A percentile compares a stretch with the other conserved stretches of the same genome.
These are phyloP conservation scores for Cabera pusaria DNA, from an alignment of 2,888 invertebrate species.

Conservation along the genomic window DNA sequence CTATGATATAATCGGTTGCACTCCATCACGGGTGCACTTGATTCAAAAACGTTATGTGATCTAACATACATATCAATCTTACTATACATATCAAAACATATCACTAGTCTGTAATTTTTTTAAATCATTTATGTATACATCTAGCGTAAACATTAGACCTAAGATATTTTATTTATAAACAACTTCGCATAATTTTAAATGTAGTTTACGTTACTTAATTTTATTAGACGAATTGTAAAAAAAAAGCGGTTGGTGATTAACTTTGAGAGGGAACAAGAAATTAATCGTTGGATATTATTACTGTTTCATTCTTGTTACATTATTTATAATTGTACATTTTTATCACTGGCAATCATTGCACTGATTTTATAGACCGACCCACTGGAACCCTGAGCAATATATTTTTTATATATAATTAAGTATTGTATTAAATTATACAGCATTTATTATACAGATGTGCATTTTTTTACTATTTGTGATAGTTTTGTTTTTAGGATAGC, in stretches of 20 bases:
- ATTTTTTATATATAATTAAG: slow-evolving; percentile 80
- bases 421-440: slow-evolving; percentile 72
- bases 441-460: slow-evolving; percentile 71
- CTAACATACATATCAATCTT: slow-evolving; percentile 53
- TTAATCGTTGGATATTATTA: slow-evolving; percentile 34
- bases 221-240: slow-evolving; percentile 29
- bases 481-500: slow-evolving; percentile 64
- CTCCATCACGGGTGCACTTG: slow-evolving; percentile 16
- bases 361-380: slow-evolving; percentile 78
- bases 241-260: slow-evolving; percentile 24
- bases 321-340: slow-evolving; percentile 34
- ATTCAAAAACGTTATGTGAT: slow-evolving; percentile 61
- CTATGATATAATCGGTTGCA: slow-evolving; percentile 13
- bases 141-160: slow-evolving; percentile 57
- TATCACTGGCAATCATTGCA: slow-evolving; percentile 56
- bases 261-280: slow-evolving; percentile 36
- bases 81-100: slow-evolving; percentile 57
- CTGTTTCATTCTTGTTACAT: slow-evolving; percentile 28
- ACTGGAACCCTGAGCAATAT: slow-evolving; percentile 80
- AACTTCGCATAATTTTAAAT: slow-evolving; percentile 24
- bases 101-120: slow-evolving; percentile 73
- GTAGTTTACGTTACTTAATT: slow-evolving; percentile 28
- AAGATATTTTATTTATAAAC: slow-evolving; percentile 53
- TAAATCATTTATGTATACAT: slow-evolving; percentile 77
- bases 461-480: slow-evolving; percentile 71